Evolutionary conservation across 2,113 vertebrate genomes (phyloP).

Genomic region (Chroicocephalus ridibundus): DNA sequence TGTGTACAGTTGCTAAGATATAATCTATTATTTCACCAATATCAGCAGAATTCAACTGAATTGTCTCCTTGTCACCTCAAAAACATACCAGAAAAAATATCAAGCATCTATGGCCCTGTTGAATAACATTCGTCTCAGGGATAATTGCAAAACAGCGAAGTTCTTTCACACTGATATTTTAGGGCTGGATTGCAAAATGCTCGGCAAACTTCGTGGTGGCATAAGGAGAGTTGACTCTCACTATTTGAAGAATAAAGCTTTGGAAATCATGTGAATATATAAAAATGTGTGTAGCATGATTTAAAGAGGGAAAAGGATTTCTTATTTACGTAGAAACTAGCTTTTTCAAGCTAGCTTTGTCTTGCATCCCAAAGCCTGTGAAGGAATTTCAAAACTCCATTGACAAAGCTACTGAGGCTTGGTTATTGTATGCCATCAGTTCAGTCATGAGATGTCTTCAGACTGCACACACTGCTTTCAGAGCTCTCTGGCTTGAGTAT

Average conservation of each 20-base stretch:
- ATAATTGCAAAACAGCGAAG: not conserved
- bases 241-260: not conserved
- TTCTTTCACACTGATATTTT: not conserved
- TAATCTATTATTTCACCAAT: not conserved
- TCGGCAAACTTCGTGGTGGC: not conserved
- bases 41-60: not conserved
- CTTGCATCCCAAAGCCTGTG: not conserved
- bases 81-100: not conserved
- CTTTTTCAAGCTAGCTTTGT: not conserved
- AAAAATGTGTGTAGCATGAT: not conserved
- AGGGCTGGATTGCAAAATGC: not conserved
- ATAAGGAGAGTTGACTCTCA: not conserved
- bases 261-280: not conserved
- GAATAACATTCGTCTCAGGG: not conserved
- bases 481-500: not conserved
- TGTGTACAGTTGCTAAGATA: not conserved
- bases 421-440: not conserved
- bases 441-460: not conserved
- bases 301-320: not conserved
- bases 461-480: not conserved
- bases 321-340: not conserved
- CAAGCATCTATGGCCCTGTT: not conserved
- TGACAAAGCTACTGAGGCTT: not conserved
- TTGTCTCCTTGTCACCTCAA: not conserved
- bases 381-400: not conserved